Evolutionary conservation across 1,140 invertebrate genomes (phyloP).

Genomic region (Trypoxylus dichotomus): DNA sequence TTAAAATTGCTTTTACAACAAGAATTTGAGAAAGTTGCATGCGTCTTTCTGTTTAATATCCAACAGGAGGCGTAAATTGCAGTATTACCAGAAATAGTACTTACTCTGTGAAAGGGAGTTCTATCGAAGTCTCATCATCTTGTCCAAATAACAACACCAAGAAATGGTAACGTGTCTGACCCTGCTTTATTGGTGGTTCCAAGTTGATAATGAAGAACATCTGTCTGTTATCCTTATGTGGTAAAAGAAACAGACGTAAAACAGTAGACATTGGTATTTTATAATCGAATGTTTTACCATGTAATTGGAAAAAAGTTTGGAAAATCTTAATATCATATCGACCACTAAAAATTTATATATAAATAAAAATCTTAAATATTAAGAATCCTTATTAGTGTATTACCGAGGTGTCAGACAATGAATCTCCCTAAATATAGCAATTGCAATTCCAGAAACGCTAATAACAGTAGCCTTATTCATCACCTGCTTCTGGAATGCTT

Average conservation of each 20-base stretch:
- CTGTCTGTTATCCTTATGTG: slow-evolving; percentile 96
- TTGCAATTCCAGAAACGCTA: slow-evolving; percentile 95
- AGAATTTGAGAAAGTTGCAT: no score
- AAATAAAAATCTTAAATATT: not conserved
- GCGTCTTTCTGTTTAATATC: no score
- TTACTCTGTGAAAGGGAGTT: slow-evolving; percentile 89
- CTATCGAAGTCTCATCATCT: slow-evolving; percentile 93
- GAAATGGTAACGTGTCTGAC: slow-evolving; percentile 96
- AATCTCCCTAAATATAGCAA: slow-evolving; percentile 95
- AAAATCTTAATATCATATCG: slow-evolving; percentile 99
- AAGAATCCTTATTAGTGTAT: slow-evolving; percentile 33
- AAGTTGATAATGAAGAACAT: slow-evolving; percentile 99
- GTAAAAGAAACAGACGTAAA: slow-evolving; percentile 89
- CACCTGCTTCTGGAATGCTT: slow-evolving; percentile 94
- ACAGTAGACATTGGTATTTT: slow-evolving; percentile 98
- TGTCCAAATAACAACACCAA: slow-evolving; percentile 92
- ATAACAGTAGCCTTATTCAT: slow-evolving; percentile 98
- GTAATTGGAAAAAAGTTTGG: slow-evolving; percentile 95
- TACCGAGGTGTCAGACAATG: slow-evolving; percentile 97
- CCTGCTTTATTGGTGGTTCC: slow-evolving; percentile 99
- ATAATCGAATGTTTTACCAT: slow-evolving; percentile 99
- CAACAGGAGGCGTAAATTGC: no score
- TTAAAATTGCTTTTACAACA: no score
- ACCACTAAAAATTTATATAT: slow-evolving; percentile 72
- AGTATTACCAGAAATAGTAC: no score